phyloP scores from a whole-genome alignment of 2,888 invertebrate genomes.

The Diarsia brunnea region DNA sequence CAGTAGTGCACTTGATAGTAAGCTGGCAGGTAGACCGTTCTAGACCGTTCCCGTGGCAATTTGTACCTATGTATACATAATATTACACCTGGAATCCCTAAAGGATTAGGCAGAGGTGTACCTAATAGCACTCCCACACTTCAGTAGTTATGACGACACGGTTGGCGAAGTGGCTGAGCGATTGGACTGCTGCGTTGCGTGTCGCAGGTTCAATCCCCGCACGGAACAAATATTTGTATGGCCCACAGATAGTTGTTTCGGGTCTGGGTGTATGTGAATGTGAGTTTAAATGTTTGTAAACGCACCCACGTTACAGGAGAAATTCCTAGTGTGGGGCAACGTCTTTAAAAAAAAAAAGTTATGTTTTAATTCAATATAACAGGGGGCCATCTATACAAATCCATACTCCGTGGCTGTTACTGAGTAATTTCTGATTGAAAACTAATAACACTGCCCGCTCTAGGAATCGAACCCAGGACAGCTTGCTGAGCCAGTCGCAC shows the following conservation, averaged over 20 bases:
- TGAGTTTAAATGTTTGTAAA: no score
- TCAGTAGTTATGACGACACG: no score
- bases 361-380: no score
- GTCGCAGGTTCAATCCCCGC: no score
- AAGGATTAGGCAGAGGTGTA: background rate
- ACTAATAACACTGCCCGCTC: background rate
- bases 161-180: no score
- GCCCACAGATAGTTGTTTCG: no score
- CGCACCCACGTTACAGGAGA: no score
- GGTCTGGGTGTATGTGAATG: no score
- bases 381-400: background rate
- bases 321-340: no score
- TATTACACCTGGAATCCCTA: background rate
- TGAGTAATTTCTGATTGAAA: background rate
- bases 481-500: background rate
- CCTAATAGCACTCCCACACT: background rate
- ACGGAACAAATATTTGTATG: no score
- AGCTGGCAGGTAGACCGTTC: constrained; percentile 5
- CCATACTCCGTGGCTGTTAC: background rate
- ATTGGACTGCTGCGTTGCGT: no score
- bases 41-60: background rate
- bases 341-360: no score
- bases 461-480: background rate
- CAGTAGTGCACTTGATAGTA: constrained; percentile 4
- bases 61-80: background rate